Conservation (phyloP, 2,797 vertebrate species). For the Okamejei kenojei region DNA sequence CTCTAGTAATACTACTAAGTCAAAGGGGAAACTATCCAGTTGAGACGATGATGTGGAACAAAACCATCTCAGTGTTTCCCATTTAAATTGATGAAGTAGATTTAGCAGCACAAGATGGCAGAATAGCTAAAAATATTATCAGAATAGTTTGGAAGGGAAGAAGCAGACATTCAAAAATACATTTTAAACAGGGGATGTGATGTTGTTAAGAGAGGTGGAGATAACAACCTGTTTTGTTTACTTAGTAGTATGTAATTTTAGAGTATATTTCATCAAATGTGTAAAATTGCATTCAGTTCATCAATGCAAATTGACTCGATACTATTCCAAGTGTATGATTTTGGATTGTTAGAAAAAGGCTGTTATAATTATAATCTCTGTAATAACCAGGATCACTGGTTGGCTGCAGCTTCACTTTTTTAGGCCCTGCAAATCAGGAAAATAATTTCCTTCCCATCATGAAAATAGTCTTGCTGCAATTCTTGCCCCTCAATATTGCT, state of each 20-base stretch:
- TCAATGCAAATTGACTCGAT: not conserved
- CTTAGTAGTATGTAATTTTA: not conserved
- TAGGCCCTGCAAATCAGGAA: not conserved
- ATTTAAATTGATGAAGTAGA: not conserved
- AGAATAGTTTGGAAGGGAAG: not conserved
- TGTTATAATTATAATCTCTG: not conserved
- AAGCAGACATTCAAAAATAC: not conserved
- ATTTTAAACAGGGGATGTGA: not conserved
- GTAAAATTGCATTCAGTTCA: not conserved
- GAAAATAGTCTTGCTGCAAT: not conserved
- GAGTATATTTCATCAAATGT: not conserved
- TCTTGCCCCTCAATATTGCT: not conserved
- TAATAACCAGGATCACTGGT: not conserved
- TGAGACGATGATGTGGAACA: not conserved
- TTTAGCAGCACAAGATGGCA: not conserved
- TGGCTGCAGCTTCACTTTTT: not conserved
- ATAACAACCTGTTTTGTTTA: not conserved
- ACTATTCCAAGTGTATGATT: not conserved
- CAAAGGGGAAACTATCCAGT: not conserved
- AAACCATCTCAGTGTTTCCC: not conserved
- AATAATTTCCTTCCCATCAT: not conserved
- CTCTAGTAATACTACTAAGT: no score
- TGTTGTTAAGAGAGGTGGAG: not conserved
- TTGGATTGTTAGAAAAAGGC: not conserved
- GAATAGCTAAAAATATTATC: not conserved